Evolutionary conservation across 2,797 vertebrate genomes (phyloP).

Genomic region (Melanotaenia maccullochi): DNA sequence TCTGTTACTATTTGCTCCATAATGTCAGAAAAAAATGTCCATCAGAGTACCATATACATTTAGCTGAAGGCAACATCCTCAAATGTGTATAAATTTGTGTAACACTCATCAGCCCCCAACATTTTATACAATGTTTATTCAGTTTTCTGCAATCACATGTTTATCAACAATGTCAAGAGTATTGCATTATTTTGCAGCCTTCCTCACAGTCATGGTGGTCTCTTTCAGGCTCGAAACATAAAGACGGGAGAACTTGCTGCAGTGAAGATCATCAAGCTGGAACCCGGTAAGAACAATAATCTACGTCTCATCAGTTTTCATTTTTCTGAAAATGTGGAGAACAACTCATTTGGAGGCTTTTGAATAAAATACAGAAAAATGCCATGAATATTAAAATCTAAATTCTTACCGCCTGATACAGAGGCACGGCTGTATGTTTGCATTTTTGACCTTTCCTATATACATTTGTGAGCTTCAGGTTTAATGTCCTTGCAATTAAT

Average conservation of each 20-base stretch:
- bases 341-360: constrained; percentile 17
- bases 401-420: not conserved
- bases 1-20: not conserved
- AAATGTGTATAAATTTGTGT: not conserved
- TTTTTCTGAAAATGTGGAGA: constrained; percentile 23
- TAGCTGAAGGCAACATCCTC: not conserved
- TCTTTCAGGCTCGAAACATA: constrained; percentile 94
- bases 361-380: constrained; percentile 1
- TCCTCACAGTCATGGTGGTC: not conserved
- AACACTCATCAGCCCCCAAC: not conserved
- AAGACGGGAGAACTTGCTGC: constrained; percentile 95
- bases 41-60: not conserved
- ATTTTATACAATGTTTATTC: too few species aligned
- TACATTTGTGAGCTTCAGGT: not conserved
- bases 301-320: not conserved
- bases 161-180: not conserved
- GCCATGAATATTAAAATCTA: not conserved
- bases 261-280: constrained; percentile 98
- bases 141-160: not conserved
- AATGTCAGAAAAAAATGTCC: not conserved
- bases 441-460: not conserved
- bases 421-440: not conserved
- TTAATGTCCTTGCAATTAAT: not conserved
- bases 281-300: constrained; percentile 89
- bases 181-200: not conserved